Evolutionary conservation across 37 sponge, comb jelly and placozoan species (phyloP), one percentile per base, ranked within the genome.

Genomic region (Halichondria panicea): DNA sequence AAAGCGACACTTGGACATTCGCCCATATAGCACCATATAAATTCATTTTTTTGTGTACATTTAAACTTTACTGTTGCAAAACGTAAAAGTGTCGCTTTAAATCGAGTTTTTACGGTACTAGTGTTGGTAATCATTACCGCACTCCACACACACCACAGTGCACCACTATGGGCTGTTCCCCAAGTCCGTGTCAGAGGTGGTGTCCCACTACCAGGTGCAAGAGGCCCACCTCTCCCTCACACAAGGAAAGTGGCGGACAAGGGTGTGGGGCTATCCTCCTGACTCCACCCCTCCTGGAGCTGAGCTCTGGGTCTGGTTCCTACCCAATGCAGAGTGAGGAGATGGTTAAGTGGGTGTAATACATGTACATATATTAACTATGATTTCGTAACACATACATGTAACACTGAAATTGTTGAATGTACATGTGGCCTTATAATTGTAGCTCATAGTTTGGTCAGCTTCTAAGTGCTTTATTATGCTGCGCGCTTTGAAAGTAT

Each of bases 181-280:
- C 61, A 84, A 87, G 75, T 73, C 99, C 0, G 72, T 99, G 31
- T 92, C 91, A 37, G 84, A 95, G 67, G 85, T 99, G 30, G 60
- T 99, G 19, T 35, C 71, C 39, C 88, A 73, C 68, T 95, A 95
- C 52, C 61, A 71, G 32, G 94, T 95, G 11, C 87, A 93, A 63
- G 99, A 99, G 62, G 87, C 95, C 32, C 94, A 95, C 62, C 76
- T 99, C 32, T 61, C 94, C 31, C 92, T 99, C 48, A 95, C 99
- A 12, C 91, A 93, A 70, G 93, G 96, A 13, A 84, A 79, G 77
- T 97, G 99, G 99, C 72, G 88, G 66, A 82, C 84, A 19, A 71
- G 77, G 21, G 24, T 84, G 27, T 99, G 99, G 99, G 94, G 94
- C 27, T 91, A 93, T 71, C 78, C 96, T 5, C 85, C 89, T 33